phyloP scores from a whole-genome alignment of 2,888 invertebrate genomes.

The Watsonalla binaria region DNA sequence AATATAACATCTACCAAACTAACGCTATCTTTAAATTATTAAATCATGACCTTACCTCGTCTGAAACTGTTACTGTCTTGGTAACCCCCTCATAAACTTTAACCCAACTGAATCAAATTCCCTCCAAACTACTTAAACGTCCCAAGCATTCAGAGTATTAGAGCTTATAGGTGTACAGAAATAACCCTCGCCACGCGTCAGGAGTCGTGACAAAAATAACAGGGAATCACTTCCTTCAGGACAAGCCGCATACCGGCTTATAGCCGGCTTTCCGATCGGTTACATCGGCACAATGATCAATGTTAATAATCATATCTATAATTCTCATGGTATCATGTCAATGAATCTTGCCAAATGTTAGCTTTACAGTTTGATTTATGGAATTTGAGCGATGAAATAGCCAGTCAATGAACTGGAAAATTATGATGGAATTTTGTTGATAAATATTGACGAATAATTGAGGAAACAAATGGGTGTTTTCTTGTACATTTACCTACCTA shows the following conservation, averaged over 20 bases:
- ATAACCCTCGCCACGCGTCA: constrained; percentile 46
- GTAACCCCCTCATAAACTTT: constrained; percentile 2
- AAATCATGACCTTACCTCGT: neutral
- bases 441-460: too few species aligned
- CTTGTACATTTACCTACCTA: too few species aligned
- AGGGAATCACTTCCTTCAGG: constrained; percentile 29
- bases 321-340: neutral
- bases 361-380: neutral
- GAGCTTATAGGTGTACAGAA: constrained; percentile 17
- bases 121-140: constrained; percentile 11
- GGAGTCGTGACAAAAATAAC: constrained; percentile 57
- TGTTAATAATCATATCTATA: constrained; percentile 12
- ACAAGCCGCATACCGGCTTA: constrained; percentile 15
- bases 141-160: constrained; percentile 8
- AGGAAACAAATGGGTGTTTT: too few species aligned
- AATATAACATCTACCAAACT: too few species aligned
- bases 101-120: neutral
- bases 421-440: too few species aligned
- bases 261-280: constrained; percentile 29
- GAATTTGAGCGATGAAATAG: neutral
- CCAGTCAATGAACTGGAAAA: too few species aligned
- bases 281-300: constrained; percentile 25
- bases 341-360: neutral
- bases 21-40: too few species aligned
- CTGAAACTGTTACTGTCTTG: neutral